Evolutionary conservation across 2,113 vertebrate species (phyloP), one percentile per base, ranked within the genome.

Genomic region (Pelvicachromis taeniatus): DNA sequence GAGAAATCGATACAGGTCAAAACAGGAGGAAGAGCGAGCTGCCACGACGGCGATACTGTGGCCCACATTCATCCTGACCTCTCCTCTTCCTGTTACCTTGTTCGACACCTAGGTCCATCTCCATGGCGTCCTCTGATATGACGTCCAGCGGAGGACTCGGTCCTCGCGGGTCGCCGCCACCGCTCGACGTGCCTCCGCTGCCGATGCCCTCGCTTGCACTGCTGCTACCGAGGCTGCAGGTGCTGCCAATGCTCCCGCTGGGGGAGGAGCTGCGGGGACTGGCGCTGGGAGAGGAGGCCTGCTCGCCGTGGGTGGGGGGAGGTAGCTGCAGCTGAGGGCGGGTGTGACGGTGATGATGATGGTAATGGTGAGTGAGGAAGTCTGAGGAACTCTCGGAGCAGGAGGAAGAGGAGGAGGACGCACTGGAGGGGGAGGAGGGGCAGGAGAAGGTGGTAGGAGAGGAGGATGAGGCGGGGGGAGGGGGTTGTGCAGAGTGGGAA

Each of bases 91-190:
- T 1, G 5, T 70, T 48, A 93, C 94, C 94, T 91, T 90, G 92
- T 35, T 91, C 88, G 1, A 31, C 79, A 0, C 31, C 85, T 26
- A 93, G 82, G 81, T 93, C 92, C 92, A 91, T 93, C 88, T 94
- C 92, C 91, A 94, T 92, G 88, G 4, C 97, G n/a, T 92, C 98
- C 85, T 99, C 98, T 0, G 96, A 95, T 95, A 99, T 98, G 93
- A 97, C 96, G 2, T 97, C 96, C 58, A 97, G 96, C 4, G 93
- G 85, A 0, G 96, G 93, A 53, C 96, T 97, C 3, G 93, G 91
- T 1, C 81, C 89, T 7, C 89, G 88, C 1, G 63, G 87, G 5
- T 92, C 91, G 2, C 80, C 87, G 2, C 82, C 87, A 6, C 82
- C 85, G 4, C 83, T 83, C 2, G 91, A 92, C 17, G 23, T 63